A percentile compares a stretch with the other conserved stretches of the same genome.
Evolutionary conservation across 1,140 invertebrate species (phyloP).

Genomic region (Telenomus remus): DNA sequence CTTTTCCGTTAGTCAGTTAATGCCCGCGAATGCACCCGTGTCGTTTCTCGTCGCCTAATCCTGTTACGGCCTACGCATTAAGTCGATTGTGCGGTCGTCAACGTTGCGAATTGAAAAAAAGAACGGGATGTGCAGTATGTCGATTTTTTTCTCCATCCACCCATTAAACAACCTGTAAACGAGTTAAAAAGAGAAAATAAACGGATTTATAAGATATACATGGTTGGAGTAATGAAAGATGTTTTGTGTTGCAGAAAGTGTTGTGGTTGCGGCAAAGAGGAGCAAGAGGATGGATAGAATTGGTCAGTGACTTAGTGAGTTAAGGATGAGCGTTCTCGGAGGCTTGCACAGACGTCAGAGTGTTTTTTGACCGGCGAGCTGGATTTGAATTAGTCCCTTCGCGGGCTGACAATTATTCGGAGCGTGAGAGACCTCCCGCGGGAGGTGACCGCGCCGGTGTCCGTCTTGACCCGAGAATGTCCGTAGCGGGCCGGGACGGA

Average conservation of each 20-base stretch:
- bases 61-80: constrained; percentile 65
- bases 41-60: constrained; percentile 62
- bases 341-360: constrained; percentile 1
- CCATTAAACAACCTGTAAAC: too few relatives aligned
- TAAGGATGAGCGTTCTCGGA: constrained; percentile 6
- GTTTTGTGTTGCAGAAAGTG: constrained; percentile 29
- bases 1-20: constrained; percentile 62
- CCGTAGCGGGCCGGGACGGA: constrained; percentile 45
- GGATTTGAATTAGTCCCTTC: constrained; percentile 13
- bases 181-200: too few relatives aligned
- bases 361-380: constrained; percentile 37
- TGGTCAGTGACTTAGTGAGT: constrained; percentile 15
- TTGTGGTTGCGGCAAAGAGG: constrained; percentile 1
- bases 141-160: too few relatives aligned
- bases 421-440: constrained; percentile 15
- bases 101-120: neutral
- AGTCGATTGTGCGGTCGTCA: constrained; percentile 44
- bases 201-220: too few relatives aligned
- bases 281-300: constrained; percentile 17
- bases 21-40: constrained; percentile 60
- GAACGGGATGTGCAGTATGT: too few relatives aligned
- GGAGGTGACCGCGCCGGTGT: constrained; percentile 16
- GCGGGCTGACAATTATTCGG: neutral
- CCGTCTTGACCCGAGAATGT: constrained; percentile 60
- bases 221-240: constrained; percentile 1